phyloP scores from a whole-genome alignment of 1,140 invertebrate species.

The Nasonia vitripennis region DNA sequence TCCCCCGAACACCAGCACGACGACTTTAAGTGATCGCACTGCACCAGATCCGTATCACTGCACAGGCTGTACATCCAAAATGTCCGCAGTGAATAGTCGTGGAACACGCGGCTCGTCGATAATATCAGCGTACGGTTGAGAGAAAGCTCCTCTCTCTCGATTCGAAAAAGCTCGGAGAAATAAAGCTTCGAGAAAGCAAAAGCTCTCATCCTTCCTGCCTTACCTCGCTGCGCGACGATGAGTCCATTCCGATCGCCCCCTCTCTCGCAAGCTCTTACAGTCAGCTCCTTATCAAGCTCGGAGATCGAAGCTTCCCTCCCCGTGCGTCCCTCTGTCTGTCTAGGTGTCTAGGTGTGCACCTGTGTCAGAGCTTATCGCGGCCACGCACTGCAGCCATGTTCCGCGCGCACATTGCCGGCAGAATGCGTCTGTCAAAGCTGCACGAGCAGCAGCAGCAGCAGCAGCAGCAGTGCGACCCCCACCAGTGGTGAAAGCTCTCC shows the following conservation, averaged over 20 bases:
- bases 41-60: too few relatives aligned
- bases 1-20: too few relatives aligned
- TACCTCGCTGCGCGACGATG: background rate
- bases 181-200: too few relatives aligned
- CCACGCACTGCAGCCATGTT: constrained; percentile 36
- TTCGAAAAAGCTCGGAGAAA: too few relatives aligned
- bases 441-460: background rate
- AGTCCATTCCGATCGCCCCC: constrained; percentile 3
- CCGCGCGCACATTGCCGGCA: constrained; percentile 40
- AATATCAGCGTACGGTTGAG: too few relatives aligned
- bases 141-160: too few relatives aligned
- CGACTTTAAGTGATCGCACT: too few relatives aligned
- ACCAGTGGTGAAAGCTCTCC: background rate
- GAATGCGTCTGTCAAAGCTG: constrained; percentile 21
- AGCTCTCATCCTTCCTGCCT: background rate
- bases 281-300: background rate
- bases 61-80: too few relatives aligned
- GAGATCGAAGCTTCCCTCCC: background rate
- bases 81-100: too few relatives aligned
- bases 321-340: too few relatives aligned
- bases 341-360: too few relatives aligned
- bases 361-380: background rate
- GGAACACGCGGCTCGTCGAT: too few relatives aligned
- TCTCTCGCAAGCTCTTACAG: background rate
- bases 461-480: background rate